A percentile compares a stretch with the other conserved stretches of the same genome.
Conservation (phyloP, 2,888 invertebrate genomes). For the Chrysomela aeneicollis region DNA sequence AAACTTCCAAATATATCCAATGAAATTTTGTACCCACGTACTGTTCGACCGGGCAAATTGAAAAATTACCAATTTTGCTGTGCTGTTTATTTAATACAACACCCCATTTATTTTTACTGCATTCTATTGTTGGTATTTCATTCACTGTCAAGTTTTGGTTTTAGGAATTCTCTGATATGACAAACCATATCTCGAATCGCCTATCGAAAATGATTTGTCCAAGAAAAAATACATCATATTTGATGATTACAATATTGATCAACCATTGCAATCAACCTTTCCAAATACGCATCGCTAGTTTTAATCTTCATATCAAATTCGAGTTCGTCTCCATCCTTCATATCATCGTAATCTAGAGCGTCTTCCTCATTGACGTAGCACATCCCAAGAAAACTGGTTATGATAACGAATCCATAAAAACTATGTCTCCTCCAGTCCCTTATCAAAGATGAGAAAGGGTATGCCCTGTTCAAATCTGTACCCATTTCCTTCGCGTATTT, state of each 20-base stretch:
- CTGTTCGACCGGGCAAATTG: too few relatives aligned
- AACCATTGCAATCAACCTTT: background rate
- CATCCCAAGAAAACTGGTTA: slow-evolving; percentile 12
- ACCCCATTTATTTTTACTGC: too few relatives aligned
- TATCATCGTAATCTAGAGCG: slow-evolving; percentile 5
- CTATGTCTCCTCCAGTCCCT: slow-evolving; percentile 27
- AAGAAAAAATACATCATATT: background rate
- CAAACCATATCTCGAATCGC: too few relatives aligned
- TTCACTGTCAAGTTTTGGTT: too few relatives aligned
- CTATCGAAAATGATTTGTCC: too few relatives aligned
- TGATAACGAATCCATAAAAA: slow-evolving; percentile 20
- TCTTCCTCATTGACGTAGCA: slow-evolving; percentile 8
- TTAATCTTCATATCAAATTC: background rate
- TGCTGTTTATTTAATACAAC: too few relatives aligned
- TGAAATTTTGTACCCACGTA: too few relatives aligned
- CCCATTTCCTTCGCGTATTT: slow-evolving; percentile 17
- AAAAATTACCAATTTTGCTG: too few relatives aligned
- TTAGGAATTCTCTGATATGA: too few relatives aligned
- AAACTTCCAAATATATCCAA: too few relatives aligned
- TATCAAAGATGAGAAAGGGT: slow-evolving; percentile 7
- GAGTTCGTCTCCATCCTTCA: background rate
- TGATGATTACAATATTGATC: background rate
- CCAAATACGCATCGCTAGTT: background rate
- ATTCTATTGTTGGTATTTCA: too few relatives aligned
- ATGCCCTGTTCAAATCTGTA: slow-evolving; percentile 10